Evolutionary conservation across 2,888 invertebrate genomes (phyloP).

Genomic region (Syrista parreyssii): DNA sequence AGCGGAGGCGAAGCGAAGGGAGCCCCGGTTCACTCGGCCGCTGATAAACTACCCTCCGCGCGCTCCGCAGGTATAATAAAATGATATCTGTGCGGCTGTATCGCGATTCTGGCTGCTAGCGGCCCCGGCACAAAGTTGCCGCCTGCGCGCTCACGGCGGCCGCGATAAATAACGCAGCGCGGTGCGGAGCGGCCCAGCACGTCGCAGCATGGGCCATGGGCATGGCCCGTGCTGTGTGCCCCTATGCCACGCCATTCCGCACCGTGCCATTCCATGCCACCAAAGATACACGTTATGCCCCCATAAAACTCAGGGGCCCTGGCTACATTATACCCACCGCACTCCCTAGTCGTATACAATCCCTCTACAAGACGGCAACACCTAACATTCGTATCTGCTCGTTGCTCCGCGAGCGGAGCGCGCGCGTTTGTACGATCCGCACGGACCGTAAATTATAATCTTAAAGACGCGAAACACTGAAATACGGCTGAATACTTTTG

Average conservation of each 20-base stretch:
- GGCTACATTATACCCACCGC: conserved; percentile 25
- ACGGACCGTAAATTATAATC: conserved; percentile 28
- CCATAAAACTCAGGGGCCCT: conserved; percentile 29
- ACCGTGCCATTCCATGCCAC: conserved; percentile 24
- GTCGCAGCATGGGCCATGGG: conserved; percentile 13
- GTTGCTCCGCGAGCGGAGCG: conserved; percentile 13
- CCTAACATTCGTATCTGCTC: conserved; percentile 14
- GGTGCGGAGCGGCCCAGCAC: background rate
- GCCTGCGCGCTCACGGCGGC: conserved; percentile 53
- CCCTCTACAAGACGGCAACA: conserved; percentile 26
- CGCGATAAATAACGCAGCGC: conserved; percentile 54
- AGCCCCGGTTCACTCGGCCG: conserved; percentile 37
- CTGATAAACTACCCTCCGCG: conserved; percentile 55
- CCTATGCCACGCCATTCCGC: conserved; percentile 8
- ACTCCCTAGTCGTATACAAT: conserved; percentile 21
- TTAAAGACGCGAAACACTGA: conserved; percentile 15
- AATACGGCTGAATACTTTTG: background rate
- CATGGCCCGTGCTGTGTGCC: conserved; percentile 14
- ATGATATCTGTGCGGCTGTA: conserved; percentile 56
- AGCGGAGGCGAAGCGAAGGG: conserved; percentile 25
- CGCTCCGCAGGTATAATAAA: conserved; percentile 57
- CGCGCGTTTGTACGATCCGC: conserved; percentile 18
- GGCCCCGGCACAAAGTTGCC: conserved; percentile 53
- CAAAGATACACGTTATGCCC: conserved; percentile 16
- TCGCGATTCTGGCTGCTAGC: conserved; percentile 51